These are phyloP conservation scores for Zaprionus africanus DNA, from an alignment of 1,140 invertebrate species.

Conservation along the genomic window DNA sequence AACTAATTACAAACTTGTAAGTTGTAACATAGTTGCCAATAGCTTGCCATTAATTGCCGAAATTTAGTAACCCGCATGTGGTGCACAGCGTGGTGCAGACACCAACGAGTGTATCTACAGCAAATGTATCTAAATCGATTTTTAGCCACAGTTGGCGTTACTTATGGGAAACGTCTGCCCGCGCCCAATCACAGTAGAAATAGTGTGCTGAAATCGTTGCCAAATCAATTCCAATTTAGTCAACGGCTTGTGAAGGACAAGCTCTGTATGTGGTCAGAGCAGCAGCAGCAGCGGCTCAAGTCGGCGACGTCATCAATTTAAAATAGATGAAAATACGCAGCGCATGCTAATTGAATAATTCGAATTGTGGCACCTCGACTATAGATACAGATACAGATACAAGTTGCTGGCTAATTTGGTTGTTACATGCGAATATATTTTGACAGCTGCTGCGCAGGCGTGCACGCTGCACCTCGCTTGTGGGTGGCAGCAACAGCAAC, in stretches of 20 bases:
- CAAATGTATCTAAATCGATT: neutral
- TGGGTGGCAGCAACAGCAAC: slow-evolving; percentile 46
- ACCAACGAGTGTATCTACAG: neutral
- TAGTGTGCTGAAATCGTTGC: slow-evolving; percentile 48
- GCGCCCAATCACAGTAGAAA: neutral
- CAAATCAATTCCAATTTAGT: slow-evolving; percentile 82
- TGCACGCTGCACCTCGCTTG: slow-evolving; percentile 31
- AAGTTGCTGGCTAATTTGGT: slow-evolving; percentile 72
- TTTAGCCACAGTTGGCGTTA: neutral
- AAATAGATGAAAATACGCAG: slow-evolving; percentile 82
- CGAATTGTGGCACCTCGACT: slow-evolving; percentile 74
- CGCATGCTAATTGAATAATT: slow-evolving; percentile 82
- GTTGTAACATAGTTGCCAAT: neutral
- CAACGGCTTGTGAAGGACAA: slow-evolving; percentile 74
- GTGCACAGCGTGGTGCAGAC: neutral
- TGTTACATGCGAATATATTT: slow-evolving; percentile 65
- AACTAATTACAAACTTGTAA: neutral
- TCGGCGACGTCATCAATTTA: slow-evolving; percentile 73
- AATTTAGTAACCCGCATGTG: neutral
- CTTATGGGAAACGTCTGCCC: slow-evolving; percentile 32
- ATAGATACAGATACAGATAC: slow-evolving; percentile 36
- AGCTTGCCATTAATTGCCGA: neutral
- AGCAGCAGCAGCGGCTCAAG: slow-evolving; percentile 43
- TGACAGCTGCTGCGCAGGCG: slow-evolving; percentile 66
- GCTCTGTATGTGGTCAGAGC: neutral